Percentiles rank a stretch among this genome's conserved stretches.
phyloP scores from a whole-genome alignment of 2,888 invertebrate species.

The Cordilura impudica region DNA sequence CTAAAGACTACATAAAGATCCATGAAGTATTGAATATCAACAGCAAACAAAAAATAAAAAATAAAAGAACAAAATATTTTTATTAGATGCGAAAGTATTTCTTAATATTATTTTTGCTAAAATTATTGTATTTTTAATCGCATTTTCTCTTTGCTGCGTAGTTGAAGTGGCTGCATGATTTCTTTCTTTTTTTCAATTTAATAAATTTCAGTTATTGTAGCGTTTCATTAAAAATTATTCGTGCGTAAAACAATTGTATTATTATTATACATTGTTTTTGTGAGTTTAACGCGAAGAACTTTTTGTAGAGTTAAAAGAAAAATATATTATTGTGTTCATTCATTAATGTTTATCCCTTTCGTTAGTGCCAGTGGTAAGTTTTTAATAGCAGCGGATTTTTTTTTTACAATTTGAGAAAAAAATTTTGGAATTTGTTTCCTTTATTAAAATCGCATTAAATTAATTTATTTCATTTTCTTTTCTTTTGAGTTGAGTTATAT shows the following conservation, averaged over 20 bases:
- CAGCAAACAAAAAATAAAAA: neutral
- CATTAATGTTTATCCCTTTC: slow-evolving; percentile 57
- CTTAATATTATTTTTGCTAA: slow-evolving; percentile 1
- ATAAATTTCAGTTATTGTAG: slow-evolving; percentile 52
- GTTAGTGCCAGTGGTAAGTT: neutral
- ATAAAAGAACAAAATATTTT: neutral
- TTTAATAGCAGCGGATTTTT: neutral
- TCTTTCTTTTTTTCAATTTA: slow-evolving; percentile 38
- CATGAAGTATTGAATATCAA: too few relatives aligned
- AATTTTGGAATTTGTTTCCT: slow-evolving; percentile 46
- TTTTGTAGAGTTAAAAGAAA: neutral
- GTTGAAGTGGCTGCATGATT: neutral
- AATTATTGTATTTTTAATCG: neutral
- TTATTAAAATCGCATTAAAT: slow-evolving; percentile 49
- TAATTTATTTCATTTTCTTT: neutral
- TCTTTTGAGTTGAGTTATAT: neutral
- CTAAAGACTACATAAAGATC: neutral
- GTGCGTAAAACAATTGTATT: slow-evolving; percentile 64
- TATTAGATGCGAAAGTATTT: slow-evolving; percentile 24
- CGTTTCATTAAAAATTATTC: slow-evolving; percentile 66
- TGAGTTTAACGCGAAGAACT: neutral
- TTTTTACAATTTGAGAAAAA: slow-evolving; percentile 1
- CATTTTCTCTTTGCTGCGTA: neutral
- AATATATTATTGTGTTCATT: slow-evolving; percentile 43
- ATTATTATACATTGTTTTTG: neutral